Base-by-base conservation (phyloP, 2,113 vertebrate species). In the Origma solitaria region DNA sequence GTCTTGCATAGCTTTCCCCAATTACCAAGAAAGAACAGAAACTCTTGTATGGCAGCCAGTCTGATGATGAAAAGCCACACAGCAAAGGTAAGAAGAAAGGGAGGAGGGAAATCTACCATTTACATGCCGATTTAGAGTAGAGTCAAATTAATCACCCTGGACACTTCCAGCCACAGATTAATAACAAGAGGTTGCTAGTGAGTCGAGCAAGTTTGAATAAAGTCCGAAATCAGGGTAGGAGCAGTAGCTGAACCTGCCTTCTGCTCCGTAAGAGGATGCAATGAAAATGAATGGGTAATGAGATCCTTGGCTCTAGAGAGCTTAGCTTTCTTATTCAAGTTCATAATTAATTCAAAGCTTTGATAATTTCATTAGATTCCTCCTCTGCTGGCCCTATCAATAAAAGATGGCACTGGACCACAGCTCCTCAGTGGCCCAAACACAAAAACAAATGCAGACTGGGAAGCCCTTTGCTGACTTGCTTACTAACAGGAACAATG, bases 281-380 rank as follows among this genome's bases (percentile, higher is more conserved):
- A 98, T 97, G 98, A 98, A 98, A 99, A 98, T 98, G 99, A 98
- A 99, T 99, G 97, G 97, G 97, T 99, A 99, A 99, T 99, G 98
- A 99, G 98, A 98, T 97, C 96, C 94, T 83, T 94, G 96, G 97
- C 98, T 98, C 98, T 98, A 97, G 97, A 99, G 99, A 99, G 98
- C 98, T 98, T 97, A 98, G 98, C 98, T 98, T 98, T 99, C 98
- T 99, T 99, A 98, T 98, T 98, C 98, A 97, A 98, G 98, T 98
- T 99, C 98, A 99, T 99, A 98, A 99, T 99, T 99, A 99, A 99
- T 99, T 99, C 99, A 99, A 97, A 98, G 99, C 98, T 98, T 98
- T 99, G 99, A 99, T 99, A 98, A 99, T 99, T 99, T 99, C 99
- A 99, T 99, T 99, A 99, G 98, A 98, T 97, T 98, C 97, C 96